A percentile compares a stretch with the other conserved stretches of the same genome.
Evolutionary conservation across 2,797 vertebrate species (phyloP).

Genomic region (Helicolenus hilgendorfi): DNA sequence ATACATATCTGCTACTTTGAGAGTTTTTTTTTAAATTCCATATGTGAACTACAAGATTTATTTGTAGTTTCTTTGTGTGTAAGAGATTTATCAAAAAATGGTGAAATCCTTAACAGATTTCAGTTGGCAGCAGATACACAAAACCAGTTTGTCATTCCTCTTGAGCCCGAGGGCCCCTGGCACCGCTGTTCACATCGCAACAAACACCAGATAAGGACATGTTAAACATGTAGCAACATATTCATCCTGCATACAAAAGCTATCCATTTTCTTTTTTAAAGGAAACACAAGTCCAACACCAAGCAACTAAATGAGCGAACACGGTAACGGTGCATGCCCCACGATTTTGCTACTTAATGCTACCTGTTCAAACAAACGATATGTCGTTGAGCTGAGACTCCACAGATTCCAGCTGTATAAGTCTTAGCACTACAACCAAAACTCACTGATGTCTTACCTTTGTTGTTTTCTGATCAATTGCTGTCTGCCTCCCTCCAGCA

Average conservation of each 20-base stretch:
- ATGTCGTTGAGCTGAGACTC: not conserved
- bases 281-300: no score
- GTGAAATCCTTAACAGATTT: not conserved
- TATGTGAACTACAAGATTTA: not conserved
- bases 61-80: not conserved
- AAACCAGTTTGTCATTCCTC: not conserved
- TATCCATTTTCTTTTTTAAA: no score
- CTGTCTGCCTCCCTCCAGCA: no score
- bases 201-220: not conserved
- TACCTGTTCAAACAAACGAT: no score
- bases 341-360: not conserved
- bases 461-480: not conserved
- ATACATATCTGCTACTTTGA: not conserved
- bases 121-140: not conserved
- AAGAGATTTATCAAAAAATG: not conserved
- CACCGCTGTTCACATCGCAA: not conserved
- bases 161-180: not conserved
- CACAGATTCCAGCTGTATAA: not conserved
- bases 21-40: not conserved
- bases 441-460: not conserved
- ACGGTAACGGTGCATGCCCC: no score
- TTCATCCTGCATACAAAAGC: no score
- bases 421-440: no score
- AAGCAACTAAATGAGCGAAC: no score
- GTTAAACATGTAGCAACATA: no score